Evolutionary conservation across 2,113 vertebrate species (phyloP).

Genomic region (Strix aluco): DNA sequence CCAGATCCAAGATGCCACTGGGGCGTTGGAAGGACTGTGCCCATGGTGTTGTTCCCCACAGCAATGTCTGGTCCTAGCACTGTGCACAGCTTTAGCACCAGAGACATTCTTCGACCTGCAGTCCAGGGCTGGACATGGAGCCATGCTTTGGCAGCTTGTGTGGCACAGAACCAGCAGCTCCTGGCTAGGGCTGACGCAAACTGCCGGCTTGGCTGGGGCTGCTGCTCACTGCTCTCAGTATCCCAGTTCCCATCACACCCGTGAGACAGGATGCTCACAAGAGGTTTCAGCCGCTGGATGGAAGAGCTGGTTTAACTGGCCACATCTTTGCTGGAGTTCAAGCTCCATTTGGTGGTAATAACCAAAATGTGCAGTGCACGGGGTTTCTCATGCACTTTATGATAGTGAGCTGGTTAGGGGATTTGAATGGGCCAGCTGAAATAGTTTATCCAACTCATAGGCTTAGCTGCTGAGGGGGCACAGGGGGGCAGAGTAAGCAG

Average conservation of each 20-base stretch:
- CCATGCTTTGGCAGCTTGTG: accelerated
- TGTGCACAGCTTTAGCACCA: not conserved
- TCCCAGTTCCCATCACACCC: accelerated
- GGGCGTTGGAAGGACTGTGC: not conserved
- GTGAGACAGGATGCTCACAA: not conserved
- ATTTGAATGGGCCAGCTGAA: not conserved
- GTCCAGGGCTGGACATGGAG: not conserved
- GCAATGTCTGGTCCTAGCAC: not conserved
- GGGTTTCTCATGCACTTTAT: not conserved
- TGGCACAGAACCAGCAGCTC: not conserved
- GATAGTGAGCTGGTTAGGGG: not conserved
- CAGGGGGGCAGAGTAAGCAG: not conserved
- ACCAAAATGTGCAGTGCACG: not conserved
- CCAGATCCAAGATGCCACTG: not conserved
- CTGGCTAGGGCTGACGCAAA: not conserved
- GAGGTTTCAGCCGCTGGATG: not conserved
- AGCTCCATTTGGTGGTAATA: not conserved
- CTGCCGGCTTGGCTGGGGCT: not conserved
- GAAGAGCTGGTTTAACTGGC: not conserved
- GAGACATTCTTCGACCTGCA: not conserved
- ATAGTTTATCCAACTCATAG: not conserved
- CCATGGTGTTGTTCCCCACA: accelerated
- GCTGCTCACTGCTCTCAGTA: not conserved
- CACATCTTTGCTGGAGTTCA: not conserved
- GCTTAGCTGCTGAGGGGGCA: not conserved